A percentile compares a stretch with the other conserved stretches of the same genome.
These are phyloP conservation scores for Choloepus didactylus DNA, from an alignment of 2,797 vertebrate species.

Conservation along the genomic window DNA sequence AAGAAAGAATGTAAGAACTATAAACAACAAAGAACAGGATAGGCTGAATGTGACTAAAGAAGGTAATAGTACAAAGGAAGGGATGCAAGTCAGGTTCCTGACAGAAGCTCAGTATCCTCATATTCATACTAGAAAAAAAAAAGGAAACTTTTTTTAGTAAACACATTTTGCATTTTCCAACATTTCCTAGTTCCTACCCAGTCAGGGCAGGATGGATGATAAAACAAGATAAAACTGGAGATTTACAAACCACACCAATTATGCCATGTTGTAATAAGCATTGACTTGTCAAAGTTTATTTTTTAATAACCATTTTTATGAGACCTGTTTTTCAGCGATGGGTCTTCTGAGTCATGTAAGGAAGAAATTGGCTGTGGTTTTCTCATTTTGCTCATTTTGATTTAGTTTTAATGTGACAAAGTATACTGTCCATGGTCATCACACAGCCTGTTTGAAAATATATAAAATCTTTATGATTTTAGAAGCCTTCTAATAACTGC, in stretches of 20 bases:
- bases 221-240: background rate
- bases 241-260: conserved; percentile 21
- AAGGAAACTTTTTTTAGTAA: background rate
- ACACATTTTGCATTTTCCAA: background rate
- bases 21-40: background rate
- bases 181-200: background rate
- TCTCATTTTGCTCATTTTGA: background rate
- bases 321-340: background rate
- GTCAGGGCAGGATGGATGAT: background rate
- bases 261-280: background rate
- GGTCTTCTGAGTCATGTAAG: background rate
- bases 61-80: background rate
- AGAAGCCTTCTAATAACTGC: background rate
- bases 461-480: background rate
- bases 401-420: conserved; percentile 18
- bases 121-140: background rate
- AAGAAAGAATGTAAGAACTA: background rate
- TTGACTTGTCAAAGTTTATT: background rate
- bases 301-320: conserved; percentile 26
- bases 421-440: background rate
- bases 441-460: background rate
- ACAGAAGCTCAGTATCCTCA: background rate
- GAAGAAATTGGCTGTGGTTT: background rate
- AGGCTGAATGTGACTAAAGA: background rate
- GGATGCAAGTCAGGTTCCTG: background rate